Evolutionary conservation across 2,888 invertebrate genomes (phyloP), one percentile per base, ranked within the genome.

Genomic region (Gisinianus flammeolus): DNA sequence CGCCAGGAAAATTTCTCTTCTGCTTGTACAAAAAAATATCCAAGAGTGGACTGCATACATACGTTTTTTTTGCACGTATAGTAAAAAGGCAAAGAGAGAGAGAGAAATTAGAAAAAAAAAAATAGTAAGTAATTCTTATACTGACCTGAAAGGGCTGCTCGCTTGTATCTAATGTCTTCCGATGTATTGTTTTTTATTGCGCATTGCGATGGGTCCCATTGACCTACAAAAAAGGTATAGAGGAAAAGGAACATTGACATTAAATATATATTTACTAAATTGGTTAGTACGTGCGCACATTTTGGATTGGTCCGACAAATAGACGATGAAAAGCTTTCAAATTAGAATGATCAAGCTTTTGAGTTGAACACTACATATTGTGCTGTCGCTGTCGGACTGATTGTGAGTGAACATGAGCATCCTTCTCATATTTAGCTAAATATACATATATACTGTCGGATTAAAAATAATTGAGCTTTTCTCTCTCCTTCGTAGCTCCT

Each of bases 151-250:
- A 81, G 64, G 26, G 84, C 83, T 58, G 81, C 83, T 78, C 84
- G 79, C 75, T 82, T 83, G 79, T 83, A 83, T 84, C 84, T 83
- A 79, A 83, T 83, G 80, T 84, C 81, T 82, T 84, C 83, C 22
- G 84, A 83, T 67, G 84, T 84, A 67, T 80, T 83, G 79, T 84
- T 84, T 81, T 84, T 84, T 79, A 83, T 83, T 79, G 82, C 82
- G 76, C 84, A 84, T 84, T 84, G 83, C 28, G 84, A 83, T 73
- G 84, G 84, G 81, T 84, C 83, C 83, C 83, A 84, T 83, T 84
- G 83, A 82, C 84, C 84, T 84, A 79, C 16, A 81, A 80, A 31
- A 70, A 64, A 35, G 31, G 28, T 26, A 58, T 56, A 58, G 31
- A 44, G 24, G 22, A 26, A 5, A 19, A 8, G 30, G 54, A 73